These are phyloP conservation scores for Ispidina lecontei DNA, from an alignment of 2,797 vertebrate genomes.

Conservation along the genomic window DNA sequence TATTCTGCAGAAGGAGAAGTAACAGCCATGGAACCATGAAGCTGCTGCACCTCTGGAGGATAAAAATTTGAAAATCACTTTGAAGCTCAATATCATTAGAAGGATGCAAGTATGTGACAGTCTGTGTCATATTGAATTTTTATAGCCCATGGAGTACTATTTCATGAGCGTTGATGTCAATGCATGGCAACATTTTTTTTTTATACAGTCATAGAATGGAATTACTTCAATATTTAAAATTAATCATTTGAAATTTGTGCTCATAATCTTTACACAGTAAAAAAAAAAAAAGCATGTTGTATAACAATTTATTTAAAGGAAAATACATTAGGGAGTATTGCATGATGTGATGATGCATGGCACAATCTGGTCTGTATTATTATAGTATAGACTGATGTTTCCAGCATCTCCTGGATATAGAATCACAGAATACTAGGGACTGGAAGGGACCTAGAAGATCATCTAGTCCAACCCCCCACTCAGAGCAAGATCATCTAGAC, in stretches of 20 bases:
- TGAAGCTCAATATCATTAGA: neutral
- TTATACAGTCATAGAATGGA: neutral
- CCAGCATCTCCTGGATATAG: neutral
- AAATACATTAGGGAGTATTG: neutral
- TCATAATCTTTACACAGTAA: neutral
- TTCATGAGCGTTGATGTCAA: neutral
- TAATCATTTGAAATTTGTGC: neutral
- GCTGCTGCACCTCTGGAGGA: neutral
- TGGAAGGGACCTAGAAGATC: too few species aligned
- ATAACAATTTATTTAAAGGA: neutral
- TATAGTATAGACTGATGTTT: neutral
- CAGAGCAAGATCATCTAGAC: too few species aligned
- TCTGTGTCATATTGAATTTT: neutral
- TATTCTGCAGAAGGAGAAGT: neutral
- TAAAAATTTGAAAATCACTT: neutral
- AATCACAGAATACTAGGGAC: too few species aligned
- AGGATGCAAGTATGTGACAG: neutral
- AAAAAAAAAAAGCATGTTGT: neutral
- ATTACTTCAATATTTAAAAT: neutral
- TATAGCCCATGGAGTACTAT: neutral
- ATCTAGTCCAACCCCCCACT: too few species aligned
- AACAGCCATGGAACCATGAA: neutral
- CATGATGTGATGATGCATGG: neutral
- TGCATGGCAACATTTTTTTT: neutral
- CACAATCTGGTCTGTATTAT: neutral